Percentiles rank a stretch among this genome's conserved stretches.
Evolutionary conservation across 2,888 invertebrate genomes (phyloP).

Genomic region (Lacanobia wlatinum): DNA sequence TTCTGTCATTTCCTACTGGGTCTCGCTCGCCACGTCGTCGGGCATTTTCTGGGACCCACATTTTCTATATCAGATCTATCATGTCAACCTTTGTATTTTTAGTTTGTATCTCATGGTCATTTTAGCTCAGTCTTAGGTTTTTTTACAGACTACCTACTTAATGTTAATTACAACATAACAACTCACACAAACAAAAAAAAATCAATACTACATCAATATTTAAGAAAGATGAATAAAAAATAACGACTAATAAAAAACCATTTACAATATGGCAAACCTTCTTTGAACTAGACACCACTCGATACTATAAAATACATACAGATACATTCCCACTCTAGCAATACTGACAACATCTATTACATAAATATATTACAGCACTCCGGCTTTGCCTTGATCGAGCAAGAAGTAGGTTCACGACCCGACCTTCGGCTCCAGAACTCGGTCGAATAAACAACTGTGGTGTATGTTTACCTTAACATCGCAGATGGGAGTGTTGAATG

Average conservation of each 20-base stretch:
- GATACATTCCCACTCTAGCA: slow-evolving; percentile 22
- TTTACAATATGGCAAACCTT: not conserved
- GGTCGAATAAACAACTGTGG: slow-evolving; percentile 57
- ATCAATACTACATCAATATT: not conserved
- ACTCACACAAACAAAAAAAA: not conserved
- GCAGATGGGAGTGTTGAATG: slow-evolving; percentile 59
- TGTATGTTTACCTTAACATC: slow-evolving; percentile 50
- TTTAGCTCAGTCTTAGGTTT: no score
- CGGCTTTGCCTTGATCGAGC: slow-evolving; percentile 49
- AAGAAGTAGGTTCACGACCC: slow-evolving; percentile 60
- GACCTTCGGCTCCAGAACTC: slow-evolving; percentile 59
- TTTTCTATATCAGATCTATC: no score
- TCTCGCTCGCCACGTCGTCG: no score
- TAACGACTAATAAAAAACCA: not conserved
- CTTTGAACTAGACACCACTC: slow-evolving; percentile 17
- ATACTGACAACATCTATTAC: slow-evolving; percentile 28
- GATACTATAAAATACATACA: slow-evolving; percentile 12
- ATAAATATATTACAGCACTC: slow-evolving; percentile 41
- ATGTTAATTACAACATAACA: no score
- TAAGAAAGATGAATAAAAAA: not conserved
- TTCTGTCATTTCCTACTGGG: no score
- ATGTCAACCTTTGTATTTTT: no score
- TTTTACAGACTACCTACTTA: no score
- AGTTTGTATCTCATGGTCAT: no score
- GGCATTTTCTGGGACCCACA: no score